Conservation (phyloP, 2,888 invertebrate genomes). For the Tipula vernalis region DNA sequence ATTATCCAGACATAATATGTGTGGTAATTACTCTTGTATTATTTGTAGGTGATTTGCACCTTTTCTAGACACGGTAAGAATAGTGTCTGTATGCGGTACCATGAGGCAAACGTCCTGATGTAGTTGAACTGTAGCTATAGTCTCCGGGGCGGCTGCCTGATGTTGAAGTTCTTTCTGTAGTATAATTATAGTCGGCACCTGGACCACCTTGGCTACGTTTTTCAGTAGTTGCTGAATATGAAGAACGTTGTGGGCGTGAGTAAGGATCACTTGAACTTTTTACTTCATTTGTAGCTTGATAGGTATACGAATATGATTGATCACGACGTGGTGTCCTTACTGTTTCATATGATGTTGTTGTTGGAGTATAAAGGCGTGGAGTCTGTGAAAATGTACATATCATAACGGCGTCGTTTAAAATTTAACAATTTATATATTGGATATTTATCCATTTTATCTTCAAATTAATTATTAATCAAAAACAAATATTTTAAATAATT, state of each 20-base stretch:
- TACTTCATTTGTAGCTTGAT: constrained; percentile 49
- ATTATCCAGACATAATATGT: not conserved
- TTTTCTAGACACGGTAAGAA: constrained; percentile 66
- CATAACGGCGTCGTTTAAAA: not conserved
- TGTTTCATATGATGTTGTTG: constrained; percentile 45
- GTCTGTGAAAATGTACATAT: constrained; percentile 52
- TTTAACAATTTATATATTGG: not conserved
- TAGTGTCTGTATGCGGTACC: constrained; percentile 75
- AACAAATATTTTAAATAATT: constrained; percentile 16
- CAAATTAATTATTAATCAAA: constrained; percentile 11
- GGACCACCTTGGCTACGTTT: constrained; percentile 53
- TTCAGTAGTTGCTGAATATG: constrained; percentile 57
- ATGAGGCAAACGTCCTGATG: constrained; percentile 68
- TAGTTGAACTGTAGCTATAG: constrained; percentile 69
- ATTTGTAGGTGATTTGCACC: not conserved
- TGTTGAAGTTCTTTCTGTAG: constrained; percentile 59
- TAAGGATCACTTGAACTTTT: constrained; percentile 42
- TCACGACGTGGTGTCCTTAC: constrained; percentile 52
- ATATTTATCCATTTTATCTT: not conserved
- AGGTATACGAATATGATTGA: constrained; percentile 77
- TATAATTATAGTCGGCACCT: constrained; percentile 60
- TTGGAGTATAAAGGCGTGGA: constrained; percentile 78
- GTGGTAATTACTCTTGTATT: not conserved
- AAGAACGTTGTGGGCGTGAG: constrained; percentile 48
- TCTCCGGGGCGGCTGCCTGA: constrained; percentile 65